These are phyloP conservation scores for Minunthozetes semirufus DNA, from an alignment of 2,888 invertebrate species.

Conservation along the genomic window DNA sequence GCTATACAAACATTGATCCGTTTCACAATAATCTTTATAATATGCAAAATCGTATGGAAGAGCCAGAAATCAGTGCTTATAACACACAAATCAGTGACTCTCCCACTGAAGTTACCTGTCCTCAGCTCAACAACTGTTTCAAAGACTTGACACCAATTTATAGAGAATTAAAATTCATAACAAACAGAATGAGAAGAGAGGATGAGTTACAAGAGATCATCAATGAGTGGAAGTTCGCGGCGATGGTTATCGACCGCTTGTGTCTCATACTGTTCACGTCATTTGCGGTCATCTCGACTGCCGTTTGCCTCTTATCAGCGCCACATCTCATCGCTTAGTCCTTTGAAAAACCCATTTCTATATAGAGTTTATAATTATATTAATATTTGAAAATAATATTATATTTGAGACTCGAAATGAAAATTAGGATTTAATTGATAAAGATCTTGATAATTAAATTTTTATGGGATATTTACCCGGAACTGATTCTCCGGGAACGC, in stretches of 20 bases:
- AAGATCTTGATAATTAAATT: too few species aligned
- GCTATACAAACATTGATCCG: slow-evolving; percentile 13
- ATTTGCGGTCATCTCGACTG: slow-evolving; percentile 86
- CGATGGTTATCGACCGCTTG: slow-evolving; percentile 96
- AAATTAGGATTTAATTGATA: too few species aligned
- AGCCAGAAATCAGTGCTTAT: slow-evolving; percentile 16
- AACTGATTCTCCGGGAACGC: too few species aligned
- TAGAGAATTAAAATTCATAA: slow-evolving; percentile 87
- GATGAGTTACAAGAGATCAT: slow-evolving; percentile 89
- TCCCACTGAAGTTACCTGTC: slow-evolving; percentile 19
- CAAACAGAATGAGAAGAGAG: slow-evolving; percentile 86
- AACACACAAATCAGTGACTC: slow-evolving; percentile 17
- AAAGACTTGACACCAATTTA: slow-evolving; percentile 87
- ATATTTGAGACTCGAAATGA: too few species aligned
- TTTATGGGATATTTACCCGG: too few species aligned
- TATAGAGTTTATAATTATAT: too few species aligned
- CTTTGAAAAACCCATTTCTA: not conserved
- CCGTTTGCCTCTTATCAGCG: slow-evolving; percentile 80
- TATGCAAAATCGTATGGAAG: slow-evolving; percentile 19
- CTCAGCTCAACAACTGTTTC: not conserved
- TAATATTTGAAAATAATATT: too few species aligned
- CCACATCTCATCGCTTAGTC: slow-evolving; percentile 68
- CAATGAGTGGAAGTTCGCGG: slow-evolving; percentile 94
- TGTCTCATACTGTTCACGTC: slow-evolving; percentile 91
- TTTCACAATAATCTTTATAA: slow-evolving; percentile 2